phyloP scores from a whole-genome alignment of 2,113 vertebrate species.

The Siphamia tubifer region DNA sequence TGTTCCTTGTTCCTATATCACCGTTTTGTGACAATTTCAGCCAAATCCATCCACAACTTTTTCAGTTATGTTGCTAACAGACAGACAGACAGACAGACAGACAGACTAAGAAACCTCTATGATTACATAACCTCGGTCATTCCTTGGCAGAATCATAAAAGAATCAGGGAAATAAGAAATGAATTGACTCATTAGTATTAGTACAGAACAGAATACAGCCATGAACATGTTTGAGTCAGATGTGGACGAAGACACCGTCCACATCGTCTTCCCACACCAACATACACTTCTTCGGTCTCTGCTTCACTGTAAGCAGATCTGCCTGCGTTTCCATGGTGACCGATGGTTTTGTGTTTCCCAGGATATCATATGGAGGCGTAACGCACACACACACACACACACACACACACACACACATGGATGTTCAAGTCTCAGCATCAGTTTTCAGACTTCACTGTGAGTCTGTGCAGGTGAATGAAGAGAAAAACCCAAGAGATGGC shows the following conservation, averaged over 20 bases:
- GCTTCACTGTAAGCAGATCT: constrained; percentile 54
- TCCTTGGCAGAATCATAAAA: no score
- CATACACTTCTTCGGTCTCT: constrained; percentile 16
- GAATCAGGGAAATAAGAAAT: no score
- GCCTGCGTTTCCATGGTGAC: constrained; percentile 59
- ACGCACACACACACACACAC: constrained; percentile 8
- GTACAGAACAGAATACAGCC: background rate
- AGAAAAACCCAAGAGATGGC: background rate
- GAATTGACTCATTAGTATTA: no score
- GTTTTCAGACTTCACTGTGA: constrained; percentile 14
- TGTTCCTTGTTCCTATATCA: no score
- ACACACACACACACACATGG: background rate
- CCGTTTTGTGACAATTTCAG: no score
- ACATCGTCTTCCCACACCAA: background rate
- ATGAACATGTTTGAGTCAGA: background rate
- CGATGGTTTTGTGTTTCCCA: constrained; percentile 62
- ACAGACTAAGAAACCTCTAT: no score
- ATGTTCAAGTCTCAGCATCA: constrained; percentile 1
- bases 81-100: no score
- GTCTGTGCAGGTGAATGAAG: background rate
- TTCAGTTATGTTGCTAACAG: no score
- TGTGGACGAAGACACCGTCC: background rate
- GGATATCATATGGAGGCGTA: constrained; percentile 56
- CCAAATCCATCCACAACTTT: no score
- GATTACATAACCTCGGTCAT: no score